Evolutionary conservation across 2,797 vertebrate genomes (phyloP).

Genomic region (Manis pentadactyla): DNA sequence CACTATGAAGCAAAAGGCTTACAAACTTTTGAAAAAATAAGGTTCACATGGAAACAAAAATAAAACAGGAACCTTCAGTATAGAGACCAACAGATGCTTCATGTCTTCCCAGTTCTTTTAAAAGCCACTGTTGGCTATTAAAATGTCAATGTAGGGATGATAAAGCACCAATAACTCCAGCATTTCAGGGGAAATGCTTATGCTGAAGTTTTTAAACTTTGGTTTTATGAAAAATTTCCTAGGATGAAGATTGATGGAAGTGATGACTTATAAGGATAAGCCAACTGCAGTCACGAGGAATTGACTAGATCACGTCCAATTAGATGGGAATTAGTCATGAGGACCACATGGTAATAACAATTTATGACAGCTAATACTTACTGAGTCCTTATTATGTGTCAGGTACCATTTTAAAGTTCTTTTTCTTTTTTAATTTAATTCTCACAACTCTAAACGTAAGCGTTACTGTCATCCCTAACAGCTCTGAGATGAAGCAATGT

Average conservation of each 20-base stretch:
- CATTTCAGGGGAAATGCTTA: background rate
- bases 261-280: background rate
- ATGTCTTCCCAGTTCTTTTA: slow-evolving; percentile 1
- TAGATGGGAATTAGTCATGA: background rate
- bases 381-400: background rate
- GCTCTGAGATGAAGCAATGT: background rate
- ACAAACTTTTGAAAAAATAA: slow-evolving; percentile 52
- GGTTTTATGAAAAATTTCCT: background rate
- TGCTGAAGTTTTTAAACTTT: background rate
- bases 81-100: background rate
- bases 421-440: background rate
- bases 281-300: background rate
- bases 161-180: background rate
- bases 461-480: background rate
- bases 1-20: slow-evolving; percentile 23
- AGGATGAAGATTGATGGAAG: background rate
- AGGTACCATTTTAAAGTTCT: background rate
- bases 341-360: background rate
- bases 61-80: slow-evolving; percentile 22
- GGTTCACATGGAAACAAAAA: slow-evolving; percentile 72
- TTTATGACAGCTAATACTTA: background rate
- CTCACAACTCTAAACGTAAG: background rate
- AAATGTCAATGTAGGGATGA: background rate
- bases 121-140: background rate
- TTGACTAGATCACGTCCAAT: background rate